phyloP scores from a whole-genome alignment of 2,113 vertebrate species.

The Pelvicachromis taeniatus region DNA sequence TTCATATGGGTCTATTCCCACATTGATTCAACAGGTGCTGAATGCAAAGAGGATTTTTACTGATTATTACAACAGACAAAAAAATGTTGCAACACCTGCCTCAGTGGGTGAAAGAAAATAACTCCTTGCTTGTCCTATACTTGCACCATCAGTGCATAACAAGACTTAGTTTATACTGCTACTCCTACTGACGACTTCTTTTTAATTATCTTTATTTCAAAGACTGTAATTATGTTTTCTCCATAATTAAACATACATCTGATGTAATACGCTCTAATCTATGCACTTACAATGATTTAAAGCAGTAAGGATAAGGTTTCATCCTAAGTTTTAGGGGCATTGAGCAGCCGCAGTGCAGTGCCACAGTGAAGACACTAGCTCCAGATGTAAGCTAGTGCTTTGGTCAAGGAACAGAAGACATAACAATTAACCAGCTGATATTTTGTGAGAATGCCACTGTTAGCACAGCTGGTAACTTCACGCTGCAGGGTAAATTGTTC shows the following conservation, averaged over 20 bases:
- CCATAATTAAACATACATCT: neutral
- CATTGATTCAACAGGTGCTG: neutral
- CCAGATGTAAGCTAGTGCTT: too few species aligned
- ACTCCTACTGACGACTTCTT: accelerated
- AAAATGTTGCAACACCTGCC: neutral
- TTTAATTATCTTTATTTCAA: neutral
- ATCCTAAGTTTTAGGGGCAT: neutral
- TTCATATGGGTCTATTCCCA: neutral
- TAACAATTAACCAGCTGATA: neutral
- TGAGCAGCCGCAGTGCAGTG: neutral
- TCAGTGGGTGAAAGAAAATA: neutral
- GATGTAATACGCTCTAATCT: neutral
- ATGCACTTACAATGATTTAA: neutral
- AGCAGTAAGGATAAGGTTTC: neutral
- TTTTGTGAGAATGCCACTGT: neutral
- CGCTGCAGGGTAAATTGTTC: neutral
- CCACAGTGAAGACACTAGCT: neutral
- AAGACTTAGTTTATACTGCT: neutral
- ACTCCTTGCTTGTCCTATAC: neutral
- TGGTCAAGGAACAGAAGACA: neutral
- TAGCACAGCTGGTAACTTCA: neutral
- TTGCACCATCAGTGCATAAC: neutral
- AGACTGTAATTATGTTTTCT: neutral
- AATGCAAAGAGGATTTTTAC: neutral
- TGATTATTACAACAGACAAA: neutral